Percentiles rank a stretch among this genome's conserved stretches.
Evolutionary conservation across 1,140 invertebrate genomes (phyloP).

Genomic region (Zaprionus vittiger): DNA sequence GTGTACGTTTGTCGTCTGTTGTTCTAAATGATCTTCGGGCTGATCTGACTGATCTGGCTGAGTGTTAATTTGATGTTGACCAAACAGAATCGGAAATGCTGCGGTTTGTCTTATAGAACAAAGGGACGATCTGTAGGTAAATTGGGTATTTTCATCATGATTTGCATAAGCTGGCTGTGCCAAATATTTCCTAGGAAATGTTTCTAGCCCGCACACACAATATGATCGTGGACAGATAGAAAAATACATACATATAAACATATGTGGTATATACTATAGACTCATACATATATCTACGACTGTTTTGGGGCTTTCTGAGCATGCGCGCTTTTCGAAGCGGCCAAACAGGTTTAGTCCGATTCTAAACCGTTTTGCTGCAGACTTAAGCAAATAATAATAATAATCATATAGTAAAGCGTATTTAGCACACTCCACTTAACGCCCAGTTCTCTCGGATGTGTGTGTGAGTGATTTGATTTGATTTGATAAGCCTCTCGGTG

Average conservation of each 20-base stretch:
- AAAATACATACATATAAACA: slow-evolving; percentile 29
- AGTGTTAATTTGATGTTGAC: slow-evolving; percentile 42
- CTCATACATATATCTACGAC: neutral
- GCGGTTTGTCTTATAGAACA: slow-evolving; percentile 28
- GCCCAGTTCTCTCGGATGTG: slow-evolving; percentile 26
- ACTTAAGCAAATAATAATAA: slow-evolving; percentile 22
- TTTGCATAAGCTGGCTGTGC: slow-evolving; percentile 60
- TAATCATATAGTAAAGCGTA: slow-evolving; percentile 27
- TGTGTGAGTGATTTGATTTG: neutral
- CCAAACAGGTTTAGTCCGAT: slow-evolving; percentile 52
- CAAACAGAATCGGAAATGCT: slow-evolving; percentile 63
- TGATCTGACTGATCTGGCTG: neutral
- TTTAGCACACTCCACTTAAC: slow-evolving; percentile 71
- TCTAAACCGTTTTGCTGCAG: slow-evolving; percentile 34
- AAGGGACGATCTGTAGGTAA: slow-evolving; percentile 1
- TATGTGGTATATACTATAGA: slow-evolving; percentile 18
- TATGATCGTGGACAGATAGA: neutral
- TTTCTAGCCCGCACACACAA: slow-evolving; percentile 15
- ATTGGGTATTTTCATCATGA: slow-evolving; percentile 39
- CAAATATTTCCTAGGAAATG: slow-evolving; percentile 69
- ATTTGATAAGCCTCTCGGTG: slow-evolving; percentile 49
- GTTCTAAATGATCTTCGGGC: slow-evolving; percentile 48
- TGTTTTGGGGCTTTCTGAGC: slow-evolving; percentile 21
- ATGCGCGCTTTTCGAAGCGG: slow-evolving; percentile 15
- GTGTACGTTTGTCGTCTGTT: slow-evolving; percentile 29